Evolutionary conservation across 2,797 vertebrate genomes (phyloP).

Genomic region (Okamejei kenojei): DNA sequence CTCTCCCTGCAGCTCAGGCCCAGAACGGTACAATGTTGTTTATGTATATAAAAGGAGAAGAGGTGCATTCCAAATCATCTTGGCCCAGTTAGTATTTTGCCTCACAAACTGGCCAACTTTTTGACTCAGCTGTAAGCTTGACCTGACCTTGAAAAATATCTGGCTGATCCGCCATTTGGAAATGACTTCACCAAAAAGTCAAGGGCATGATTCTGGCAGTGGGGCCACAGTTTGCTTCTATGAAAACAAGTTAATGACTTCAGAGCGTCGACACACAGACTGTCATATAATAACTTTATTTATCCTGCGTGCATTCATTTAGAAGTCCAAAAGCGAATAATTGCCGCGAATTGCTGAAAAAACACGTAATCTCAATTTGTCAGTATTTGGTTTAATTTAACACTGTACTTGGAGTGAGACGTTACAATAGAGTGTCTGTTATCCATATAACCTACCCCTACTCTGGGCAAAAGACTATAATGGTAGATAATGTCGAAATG

Average conservation of each 20-base stretch:
- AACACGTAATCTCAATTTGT: background rate
- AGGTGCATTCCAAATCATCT: slow-evolving; percentile 19
- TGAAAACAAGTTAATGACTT: slow-evolving; percentile 23
- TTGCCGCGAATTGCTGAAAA: background rate
- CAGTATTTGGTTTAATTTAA: background rate
- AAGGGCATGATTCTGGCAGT: slow-evolving; percentile 21
- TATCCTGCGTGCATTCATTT: background rate
- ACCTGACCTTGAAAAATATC: slow-evolving; percentile 21
- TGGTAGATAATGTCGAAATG: background rate
- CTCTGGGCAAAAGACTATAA: too few species aligned
- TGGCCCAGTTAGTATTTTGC: background rate
- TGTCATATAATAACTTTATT: background rate
- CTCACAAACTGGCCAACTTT: slow-evolving; percentile 1
- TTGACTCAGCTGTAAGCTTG: slow-evolving; percentile 20
- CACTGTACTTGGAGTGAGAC: background rate
- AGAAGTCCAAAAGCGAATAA: background rate
- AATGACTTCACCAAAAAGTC: slow-evolving; percentile 20
- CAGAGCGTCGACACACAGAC: slow-evolving; percentile 4
- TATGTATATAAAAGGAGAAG: background rate
- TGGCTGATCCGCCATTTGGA: background rate
- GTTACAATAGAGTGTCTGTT: background rate
- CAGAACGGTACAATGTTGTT: background rate
- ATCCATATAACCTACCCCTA: background rate
- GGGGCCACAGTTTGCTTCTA: background rate
- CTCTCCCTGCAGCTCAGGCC: too few species aligned